Evolutionary conservation across 1,140 invertebrate genomes (phyloP).

Genomic region (Drosophila neocordata): DNA sequence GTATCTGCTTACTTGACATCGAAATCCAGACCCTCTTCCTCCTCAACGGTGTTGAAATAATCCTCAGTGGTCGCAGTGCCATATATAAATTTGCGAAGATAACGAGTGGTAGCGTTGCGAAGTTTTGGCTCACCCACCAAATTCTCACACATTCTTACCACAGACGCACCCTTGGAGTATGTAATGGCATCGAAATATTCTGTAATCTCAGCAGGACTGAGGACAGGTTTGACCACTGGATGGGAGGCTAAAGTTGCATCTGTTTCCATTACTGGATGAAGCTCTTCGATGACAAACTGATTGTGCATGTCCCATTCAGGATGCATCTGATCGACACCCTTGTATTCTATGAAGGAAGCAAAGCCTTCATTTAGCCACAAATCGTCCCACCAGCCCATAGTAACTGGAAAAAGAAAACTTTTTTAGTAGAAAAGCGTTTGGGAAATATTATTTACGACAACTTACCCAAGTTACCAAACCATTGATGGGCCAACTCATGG

Average conservation of each 20-base stretch:
- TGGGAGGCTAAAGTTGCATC: conserved; percentile 94
- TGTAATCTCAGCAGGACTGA: conserved; percentile 94
- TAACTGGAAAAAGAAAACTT: conserved; percentile 84
- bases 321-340: conserved; percentile 88
- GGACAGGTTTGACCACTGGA: conserved; percentile 92
- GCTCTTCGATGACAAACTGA: conserved; percentile 89
- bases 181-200: conserved; percentile 96
- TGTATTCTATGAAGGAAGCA: conserved; percentile 93
- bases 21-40: conserved; percentile 73
- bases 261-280: conserved; percentile 89
- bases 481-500: conserved; percentile 97
- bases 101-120: conserved; percentile 87
- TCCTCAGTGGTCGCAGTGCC: conserved; percentile 91
- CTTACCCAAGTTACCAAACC: conserved; percentile 90
- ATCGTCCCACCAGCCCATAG: conserved; percentile 96
- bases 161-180: conserved; percentile 95
- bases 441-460: neutral
- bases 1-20: conserved; percentile 83
- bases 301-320: conserved; percentile 93
- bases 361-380: conserved; percentile 97
- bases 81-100: conserved; percentile 88
- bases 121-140: conserved; percentile 91
- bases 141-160: conserved; percentile 95
- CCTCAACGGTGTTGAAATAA: conserved; percentile 88
- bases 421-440: neutral